Evolutionary conservation across 2,888 invertebrate species (phyloP), one percentile per base, ranked within the genome.

Genomic region (Drosophila conformis): DNA sequence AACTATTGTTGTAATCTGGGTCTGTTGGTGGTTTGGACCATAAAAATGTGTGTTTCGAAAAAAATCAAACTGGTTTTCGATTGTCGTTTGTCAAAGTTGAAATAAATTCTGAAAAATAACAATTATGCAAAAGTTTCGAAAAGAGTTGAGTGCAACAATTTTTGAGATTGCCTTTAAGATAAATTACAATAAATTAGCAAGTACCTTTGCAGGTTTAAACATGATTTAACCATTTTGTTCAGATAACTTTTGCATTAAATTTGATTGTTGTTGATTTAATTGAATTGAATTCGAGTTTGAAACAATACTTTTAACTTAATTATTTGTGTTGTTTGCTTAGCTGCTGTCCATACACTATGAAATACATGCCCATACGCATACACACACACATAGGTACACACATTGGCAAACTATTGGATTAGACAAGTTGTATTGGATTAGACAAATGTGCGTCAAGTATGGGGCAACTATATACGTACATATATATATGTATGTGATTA

Each of bases 301-400:
- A 46, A 25, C 46, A 25, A 46, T 25, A 25, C 4, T 27, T 46
- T 46, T 25, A 15, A 18, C 46, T 25, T 46, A 8, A 25, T 8
- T 46, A 46, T 49, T 49, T 25, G 35, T 60, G 27, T 31, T 42
- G 21, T 64, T 29, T 64, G 36, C 36, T 48, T 35, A 27, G 25
- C 36, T 60, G 33, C 25, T 42, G 15, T 18, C 2, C 8, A 29
- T 1, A n/a, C n/a, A 56, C 6, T 27, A 4, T 25, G 25, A 25
- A 46, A 46, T 15, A 46, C 25, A 46, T 25, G 25, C 1, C 4
- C 13, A 21, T 13, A 21, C 42, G 3, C 42, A 21, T 1, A 31
- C 33, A 51, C 38, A n/a, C 21, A 25, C 33, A 21, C 46, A 31
- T 31, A 27, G 8, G 27, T 35, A 33, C 13, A 21, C 13, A 46